Percentiles rank a stretch among this genome's conserved stretches.
Evolutionary conservation across 2,797 vertebrate species (phyloP).

Genomic region (Halcyon leucocephala): DNA sequence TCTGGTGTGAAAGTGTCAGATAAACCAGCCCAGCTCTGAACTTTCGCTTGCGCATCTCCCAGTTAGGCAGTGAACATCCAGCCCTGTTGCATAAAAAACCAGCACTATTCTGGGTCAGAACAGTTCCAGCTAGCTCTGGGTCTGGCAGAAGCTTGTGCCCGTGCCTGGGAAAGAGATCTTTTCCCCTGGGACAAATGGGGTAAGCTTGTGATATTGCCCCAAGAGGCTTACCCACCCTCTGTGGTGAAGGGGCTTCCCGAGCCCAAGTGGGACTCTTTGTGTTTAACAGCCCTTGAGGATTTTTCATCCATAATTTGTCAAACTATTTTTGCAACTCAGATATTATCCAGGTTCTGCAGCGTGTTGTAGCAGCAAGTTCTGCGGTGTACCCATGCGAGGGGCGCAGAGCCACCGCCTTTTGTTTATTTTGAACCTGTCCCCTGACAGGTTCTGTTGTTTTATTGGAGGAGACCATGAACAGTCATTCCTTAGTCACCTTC

Average conservation of each 20-base stretch:
- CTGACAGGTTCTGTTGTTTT: not conserved
- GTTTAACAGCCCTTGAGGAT: not conserved
- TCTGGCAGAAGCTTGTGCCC: not conserved
- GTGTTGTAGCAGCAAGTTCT: not conserved
- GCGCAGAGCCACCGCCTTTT: not conserved
- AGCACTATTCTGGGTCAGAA: not conserved
- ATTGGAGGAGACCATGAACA: not conserved
- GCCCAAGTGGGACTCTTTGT: not conserved
- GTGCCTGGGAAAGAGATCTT: not conserved
- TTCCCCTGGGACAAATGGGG: not conserved
- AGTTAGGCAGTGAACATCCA: not conserved
- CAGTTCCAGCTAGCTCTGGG: not conserved
- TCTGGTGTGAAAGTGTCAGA: constrained; percentile 7
- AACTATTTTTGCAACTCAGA: not conserved
- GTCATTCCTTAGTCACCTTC: not conserved
- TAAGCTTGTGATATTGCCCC: not conserved
- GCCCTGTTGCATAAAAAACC: not conserved
- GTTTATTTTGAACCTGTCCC: not conserved
- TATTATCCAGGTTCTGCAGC: not conserved
- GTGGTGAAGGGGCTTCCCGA: not conserved
- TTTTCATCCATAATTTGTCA: not conserved
- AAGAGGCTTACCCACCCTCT: not conserved
- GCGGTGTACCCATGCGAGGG: not conserved
- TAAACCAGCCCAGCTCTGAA: not conserved
- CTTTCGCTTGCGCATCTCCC: not conserved